Conservation (phyloP, 2,797 vertebrate species). For the Sternotherus odoratus region DNA sequence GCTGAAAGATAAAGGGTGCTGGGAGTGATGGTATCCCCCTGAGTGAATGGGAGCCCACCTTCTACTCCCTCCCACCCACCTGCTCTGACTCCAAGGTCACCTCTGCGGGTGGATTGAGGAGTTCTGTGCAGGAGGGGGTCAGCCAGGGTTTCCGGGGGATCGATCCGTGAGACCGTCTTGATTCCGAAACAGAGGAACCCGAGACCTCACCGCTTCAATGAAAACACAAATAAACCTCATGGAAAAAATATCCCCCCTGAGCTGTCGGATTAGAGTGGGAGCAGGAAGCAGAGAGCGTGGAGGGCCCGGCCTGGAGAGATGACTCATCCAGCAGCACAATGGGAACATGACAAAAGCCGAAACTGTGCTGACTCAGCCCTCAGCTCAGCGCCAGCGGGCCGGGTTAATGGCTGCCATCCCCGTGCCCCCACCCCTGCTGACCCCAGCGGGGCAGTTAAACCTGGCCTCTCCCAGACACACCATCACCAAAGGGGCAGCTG, state of each 20-base stretch:
- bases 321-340: constrained; percentile 69
- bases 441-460: not conserved
- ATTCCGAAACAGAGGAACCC: constrained; percentile 28
- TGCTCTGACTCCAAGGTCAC: not conserved
- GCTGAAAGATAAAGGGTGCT: constrained; percentile 40
- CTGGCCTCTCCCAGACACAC: not conserved
- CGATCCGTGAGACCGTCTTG: constrained; percentile 34
- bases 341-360: constrained; percentile 66
- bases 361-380: constrained; percentile 79
- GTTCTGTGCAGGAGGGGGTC: not conserved
- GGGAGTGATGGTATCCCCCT: not conserved
- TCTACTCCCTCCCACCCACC: constrained; percentile 6
- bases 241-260: not conserved
- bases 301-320: constrained; percentile 38
- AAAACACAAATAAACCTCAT: constrained; percentile 47
- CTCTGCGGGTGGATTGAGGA: constrained; percentile 35
- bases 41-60: not conserved
- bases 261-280: constrained; percentile 31
- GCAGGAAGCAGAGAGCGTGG: constrained; percentile 42
- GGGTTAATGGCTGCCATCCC: constrained; percentile 27
- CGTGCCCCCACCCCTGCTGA: not conserved
- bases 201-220: constrained; percentile 29
- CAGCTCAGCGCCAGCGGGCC: constrained; percentile 43
- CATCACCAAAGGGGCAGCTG: not conserved
- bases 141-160: not conserved